Base-by-base conservation (phyloP, 1,140 invertebrate species). In the Zaprionus vittiger region DNA sequence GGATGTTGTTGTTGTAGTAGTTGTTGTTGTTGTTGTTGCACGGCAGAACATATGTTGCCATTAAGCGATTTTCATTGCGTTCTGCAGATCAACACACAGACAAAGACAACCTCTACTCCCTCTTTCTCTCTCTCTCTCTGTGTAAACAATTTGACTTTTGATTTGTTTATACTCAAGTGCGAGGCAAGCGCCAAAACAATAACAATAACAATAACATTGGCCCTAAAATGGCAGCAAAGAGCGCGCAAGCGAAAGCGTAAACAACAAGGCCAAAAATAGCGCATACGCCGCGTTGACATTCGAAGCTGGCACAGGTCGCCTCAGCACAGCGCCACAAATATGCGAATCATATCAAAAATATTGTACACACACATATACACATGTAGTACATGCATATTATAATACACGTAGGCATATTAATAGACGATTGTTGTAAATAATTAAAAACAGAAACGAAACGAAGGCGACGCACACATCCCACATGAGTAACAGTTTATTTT, bases 401-500 rank as follows among this genome's bases (percentile, higher is more conserved):
- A 41, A 69, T 52, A 52, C 41, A 57, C 65, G 26, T 77, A 41
- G 55, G 57, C 54, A 55, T 65, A 68, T 73, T 77, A 56, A 77
- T 77, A 73, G 70, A 66, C 73, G 62, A 79, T 72, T 83, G 81
- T 81, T 89, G 84, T 89, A 90, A 65, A 84, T 89, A 89, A 89
- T 87, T 89, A 89, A 83, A 84, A 83, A 60, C 64, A 72, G 31
- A 38, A 24, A 57, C 74, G 73, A 69, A 68, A 28, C 65, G 75
- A 79, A 84, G 84, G 85, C 84, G 75, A 55, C 61, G 28, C 61
- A 63, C 61, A 67, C 72, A 78, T 17, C 64, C 65, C 66, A 89
- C 71, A 90, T 90, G 85, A 90, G 79, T 90, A 90, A 90, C 57
- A 84, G 54, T 81, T 89, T 89, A 89, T 89, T 89, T 90, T 66